Evolutionary conservation across 2,113 vertebrate species (phyloP), one percentile per base, ranked within the genome.

Genomic region (Mormyrus iriodes): DNA sequence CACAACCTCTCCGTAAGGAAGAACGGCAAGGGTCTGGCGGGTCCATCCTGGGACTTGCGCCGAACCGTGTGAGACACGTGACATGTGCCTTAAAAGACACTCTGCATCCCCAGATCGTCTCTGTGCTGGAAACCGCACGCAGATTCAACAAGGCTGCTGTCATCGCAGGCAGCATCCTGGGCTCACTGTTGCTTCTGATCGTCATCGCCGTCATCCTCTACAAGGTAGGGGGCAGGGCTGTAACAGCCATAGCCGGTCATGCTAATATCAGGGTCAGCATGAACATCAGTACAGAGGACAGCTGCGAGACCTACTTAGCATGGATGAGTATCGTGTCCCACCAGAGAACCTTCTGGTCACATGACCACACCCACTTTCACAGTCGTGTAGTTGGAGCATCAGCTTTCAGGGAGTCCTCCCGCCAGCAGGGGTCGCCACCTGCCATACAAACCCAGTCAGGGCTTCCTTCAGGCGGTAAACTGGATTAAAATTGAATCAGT

Each of bases 1-100:
- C 88, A 90, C 53, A 82, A n/a, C 35, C 65, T 31, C 24, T 51
- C 73, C 1, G 90, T 90, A 52, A 89, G 90, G 48, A 5, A 69
- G 27, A 69, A 65, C 3, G 7, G 10, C 13, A 44, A 9, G 65
- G 0, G 2, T 13, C 3, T 15, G 10, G 12, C 35, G 61, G 24
- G 61, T 65, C 8, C n/a, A 1, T 31, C 9, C 61, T 27, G 9
- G n/a, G n/a, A 27, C 24, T n/a, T 3, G n/a, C 10, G 10, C n/a
- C 61, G 4, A 4, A n/a, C 12, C 10, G 61, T 13, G 61, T n/a
- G 61, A 1, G n/a, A 27, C 58, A 3, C n/a, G 0, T 3, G 58
- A 3, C 55, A n/a, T 3, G n/a, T 27, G 1, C 69, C 69, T 27
- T 13, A 17, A 39, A 39, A 1, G 3, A 42, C 0, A 17, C 31